These are phyloP conservation scores for Morus bassanus DNA, from an alignment of 2,797 vertebrate genomes.

Conservation along the genomic window DNA sequence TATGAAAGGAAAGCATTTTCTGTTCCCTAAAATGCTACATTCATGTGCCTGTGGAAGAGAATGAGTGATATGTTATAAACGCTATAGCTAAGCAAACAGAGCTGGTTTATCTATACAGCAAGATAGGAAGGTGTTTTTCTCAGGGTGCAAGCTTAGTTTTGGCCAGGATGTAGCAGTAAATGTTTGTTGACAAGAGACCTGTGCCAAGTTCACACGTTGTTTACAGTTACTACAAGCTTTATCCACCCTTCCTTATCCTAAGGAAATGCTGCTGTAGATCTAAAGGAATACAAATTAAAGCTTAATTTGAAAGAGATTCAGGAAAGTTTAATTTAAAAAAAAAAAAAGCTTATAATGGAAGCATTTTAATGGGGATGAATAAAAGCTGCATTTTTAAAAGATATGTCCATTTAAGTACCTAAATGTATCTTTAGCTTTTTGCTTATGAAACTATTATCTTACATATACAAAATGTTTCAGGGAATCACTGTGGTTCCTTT, in stretches of 20 bases:
- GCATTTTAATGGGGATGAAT: neutral
- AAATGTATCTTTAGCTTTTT: neutral
- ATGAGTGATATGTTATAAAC: neutral
- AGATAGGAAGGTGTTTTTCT: neutral
- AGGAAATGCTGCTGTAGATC: neutral
- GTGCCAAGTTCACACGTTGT: neutral
- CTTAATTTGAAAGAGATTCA: neutral
- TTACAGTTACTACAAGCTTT: neutral
- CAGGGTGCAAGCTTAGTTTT: neutral
- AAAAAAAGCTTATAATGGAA: neutral
- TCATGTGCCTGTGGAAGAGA: neutral
- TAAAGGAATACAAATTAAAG: neutral
- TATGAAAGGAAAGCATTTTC: neutral
- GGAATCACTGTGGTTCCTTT: slow-evolving; percentile 40
- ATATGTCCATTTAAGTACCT: neutral
- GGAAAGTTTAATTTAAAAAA: neutral
- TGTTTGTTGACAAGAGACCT: neutral
- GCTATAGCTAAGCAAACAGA: neutral
- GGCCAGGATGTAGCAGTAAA: neutral
- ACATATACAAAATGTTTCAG: slow-evolving; percentile 27
- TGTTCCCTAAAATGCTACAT: neutral
- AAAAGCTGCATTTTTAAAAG: neutral
- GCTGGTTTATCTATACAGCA: neutral
- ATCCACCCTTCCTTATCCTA: neutral
- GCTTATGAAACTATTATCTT: neutral